Conservation (phyloP, 2,113 vertebrate species). For the Sinocyclocheilus rhinocerous region DNA sequence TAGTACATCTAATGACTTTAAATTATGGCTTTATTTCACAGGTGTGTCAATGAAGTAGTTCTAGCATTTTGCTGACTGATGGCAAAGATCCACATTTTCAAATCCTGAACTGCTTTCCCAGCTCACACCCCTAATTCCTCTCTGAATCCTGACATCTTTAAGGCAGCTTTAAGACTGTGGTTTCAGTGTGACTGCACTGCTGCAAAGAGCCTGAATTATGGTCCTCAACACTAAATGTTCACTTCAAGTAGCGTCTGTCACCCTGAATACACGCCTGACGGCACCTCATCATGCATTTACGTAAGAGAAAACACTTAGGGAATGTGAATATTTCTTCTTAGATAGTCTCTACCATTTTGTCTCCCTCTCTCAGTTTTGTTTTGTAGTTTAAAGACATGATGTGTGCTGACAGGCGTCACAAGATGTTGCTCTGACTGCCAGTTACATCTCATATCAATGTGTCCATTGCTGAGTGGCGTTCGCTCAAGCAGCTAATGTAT, state of each 20-base stretch:
- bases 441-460: slow-evolving; percentile 9
- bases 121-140: background rate
- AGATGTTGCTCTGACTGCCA: slow-evolving; percentile 25
- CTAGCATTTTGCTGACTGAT: background rate
- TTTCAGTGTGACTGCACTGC: background rate
- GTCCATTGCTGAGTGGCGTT: background rate
- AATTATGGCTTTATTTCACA: background rate
- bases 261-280: background rate
- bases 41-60: background rate
- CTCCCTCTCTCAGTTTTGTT: background rate
- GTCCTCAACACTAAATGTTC: background rate
- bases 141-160: background rate
- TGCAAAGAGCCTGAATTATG: background rate
- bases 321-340: background rate
- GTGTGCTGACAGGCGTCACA: slow-evolving; percentile 31
- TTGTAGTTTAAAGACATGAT: slow-evolving; percentile 13
- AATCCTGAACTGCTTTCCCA: background rate
- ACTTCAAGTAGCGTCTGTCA: background rate
- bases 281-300: background rate
- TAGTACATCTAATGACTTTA: background rate
- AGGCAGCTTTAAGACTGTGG: background rate
- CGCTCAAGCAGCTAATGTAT: background rate
- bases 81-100: background rate
- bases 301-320: background rate
- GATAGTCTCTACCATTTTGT: background rate